phyloP scores from a whole-genome alignment of 2,113 vertebrate genomes.

The Phyllopteryx taeniolatus region DNA sequence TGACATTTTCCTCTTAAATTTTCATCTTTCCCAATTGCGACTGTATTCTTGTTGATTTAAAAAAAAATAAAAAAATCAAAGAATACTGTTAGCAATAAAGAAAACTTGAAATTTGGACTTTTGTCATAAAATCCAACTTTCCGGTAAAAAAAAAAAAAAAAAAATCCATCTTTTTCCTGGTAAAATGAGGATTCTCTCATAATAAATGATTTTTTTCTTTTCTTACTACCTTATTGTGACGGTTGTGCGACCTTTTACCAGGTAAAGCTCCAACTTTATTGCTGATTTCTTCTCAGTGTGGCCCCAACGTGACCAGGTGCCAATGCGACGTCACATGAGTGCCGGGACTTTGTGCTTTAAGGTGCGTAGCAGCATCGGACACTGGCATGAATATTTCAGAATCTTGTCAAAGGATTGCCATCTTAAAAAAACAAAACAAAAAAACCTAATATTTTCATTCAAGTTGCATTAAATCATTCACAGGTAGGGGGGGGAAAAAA shows the following conservation, averaged over 20 bases:
- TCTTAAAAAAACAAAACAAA: conserved; percentile 7
- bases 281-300: too few species aligned
- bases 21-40: too few species aligned
- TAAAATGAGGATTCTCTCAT: not conserved
- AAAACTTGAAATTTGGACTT: not conserved
- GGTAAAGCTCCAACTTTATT: not conserved
- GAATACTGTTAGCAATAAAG: not conserved
- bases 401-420: conserved; percentile 12
- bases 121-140: too few species aligned
- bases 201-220: not conserved
- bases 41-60: not conserved
- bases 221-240: not conserved
- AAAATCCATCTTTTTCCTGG: not conserved
- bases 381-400: conserved; percentile 12
- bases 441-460: conserved; percentile 5
- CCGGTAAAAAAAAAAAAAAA: not conserved
- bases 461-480: conserved; percentile 26
- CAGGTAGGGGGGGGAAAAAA: not conserved
- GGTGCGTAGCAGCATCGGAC: conserved; percentile 47
- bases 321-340: conserved; percentile 43
- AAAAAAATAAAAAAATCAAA: not conserved
- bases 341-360: conserved; percentile 67
- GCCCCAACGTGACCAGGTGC: not conserved
- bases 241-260: not conserved
- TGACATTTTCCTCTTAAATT: not conserved